phyloP scores from a whole-genome alignment of 1,140 invertebrate species.

The Drosophila sechellia region DNA sequence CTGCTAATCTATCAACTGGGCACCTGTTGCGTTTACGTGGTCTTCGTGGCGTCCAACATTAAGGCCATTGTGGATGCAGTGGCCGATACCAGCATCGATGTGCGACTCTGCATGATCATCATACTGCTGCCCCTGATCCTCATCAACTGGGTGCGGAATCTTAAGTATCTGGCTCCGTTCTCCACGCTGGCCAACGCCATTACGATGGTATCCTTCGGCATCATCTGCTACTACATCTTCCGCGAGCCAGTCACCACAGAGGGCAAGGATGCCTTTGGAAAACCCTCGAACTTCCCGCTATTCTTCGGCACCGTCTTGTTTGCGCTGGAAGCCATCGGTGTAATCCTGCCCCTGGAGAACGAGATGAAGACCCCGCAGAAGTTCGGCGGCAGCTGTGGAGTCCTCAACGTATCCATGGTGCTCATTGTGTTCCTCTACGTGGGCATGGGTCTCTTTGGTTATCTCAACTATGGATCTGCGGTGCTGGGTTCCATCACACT shows the following conservation, averaged over 20 bases:
- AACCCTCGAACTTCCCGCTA: conserved; percentile 86
- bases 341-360: conserved; percentile 92
- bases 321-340: conserved; percentile 92
- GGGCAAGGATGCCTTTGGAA: conserved; percentile 85
- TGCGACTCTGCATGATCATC: conserved; percentile 88
- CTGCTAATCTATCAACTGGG: conserved; percentile 94
- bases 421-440: conserved; percentile 89
- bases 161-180: conserved; percentile 90
- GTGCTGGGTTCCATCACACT: conserved; percentile 88
- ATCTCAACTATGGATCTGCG: conserved; percentile 88
- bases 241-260: conserved; percentile 85
- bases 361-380: conserved; percentile 90
- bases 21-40: conserved; percentile 94
- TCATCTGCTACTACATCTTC: conserved; percentile 90
- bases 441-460: conserved; percentile 91
- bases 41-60: conserved; percentile 92
- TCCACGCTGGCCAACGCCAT: conserved; percentile 90
- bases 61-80: conserved; percentile 86
- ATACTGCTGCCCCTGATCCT: conserved; percentile 89
- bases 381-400: conserved; percentile 89
- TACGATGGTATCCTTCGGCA: conserved; percentile 88
- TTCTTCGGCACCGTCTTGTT: conserved; percentile 92
- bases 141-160: conserved; percentile 89
- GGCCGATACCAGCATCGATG: conserved; percentile 80
- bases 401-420: conserved; percentile 90